Evolutionary conservation across 2,888 invertebrate species (phyloP), one percentile per base, ranked within the genome.

Genomic region (Mylabris sibirica): DNA sequence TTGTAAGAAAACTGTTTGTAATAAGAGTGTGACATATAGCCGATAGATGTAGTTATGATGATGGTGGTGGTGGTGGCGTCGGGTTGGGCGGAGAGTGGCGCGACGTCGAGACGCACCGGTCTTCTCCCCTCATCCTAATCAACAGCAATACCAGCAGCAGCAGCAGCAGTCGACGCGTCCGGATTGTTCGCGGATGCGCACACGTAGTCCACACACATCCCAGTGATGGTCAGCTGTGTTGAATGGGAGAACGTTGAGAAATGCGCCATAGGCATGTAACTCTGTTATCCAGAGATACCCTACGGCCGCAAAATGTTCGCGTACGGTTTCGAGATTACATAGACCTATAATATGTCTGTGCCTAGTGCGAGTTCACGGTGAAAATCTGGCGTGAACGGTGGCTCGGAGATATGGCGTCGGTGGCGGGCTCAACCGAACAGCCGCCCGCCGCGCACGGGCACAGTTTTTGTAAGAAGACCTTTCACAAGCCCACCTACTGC

Each of bases 401-500:
- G 88, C 87, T 86, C 86, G 86, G 86, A 86, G 87, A 85, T 84
- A 87, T 87, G 87, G 87, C 87, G 87, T 87, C 88, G 86, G 86
- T 84, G 85, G 84, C 81, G 78, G 81, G 79, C 78, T 80, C 81
- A 79, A 79, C 82, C 80, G 80, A 81, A 72, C 80, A 88, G 87
- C 87, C 88, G 87, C 87, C 88, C 88, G 88, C 88, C 88, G 84
- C 84, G 85, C 87, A 93, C 89, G 96, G 96, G 85, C 99, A 99
- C 91, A 96, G 94, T 91, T 99, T 99, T 92, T 93, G 93, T 88
- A 99, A 98, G 93, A 99, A 98, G 90, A 98, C 98, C 88, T 99
- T 99, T 91, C 99, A 99, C 90, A 98, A 98, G 91, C 99, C 98
- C 87, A 97, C 98, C 84, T 98, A 98, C 90, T 99, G 99, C 90